Evolutionary conservation across 1,140 invertebrate genomes (phyloP).

Genomic region (Apis dorsata): DNA sequence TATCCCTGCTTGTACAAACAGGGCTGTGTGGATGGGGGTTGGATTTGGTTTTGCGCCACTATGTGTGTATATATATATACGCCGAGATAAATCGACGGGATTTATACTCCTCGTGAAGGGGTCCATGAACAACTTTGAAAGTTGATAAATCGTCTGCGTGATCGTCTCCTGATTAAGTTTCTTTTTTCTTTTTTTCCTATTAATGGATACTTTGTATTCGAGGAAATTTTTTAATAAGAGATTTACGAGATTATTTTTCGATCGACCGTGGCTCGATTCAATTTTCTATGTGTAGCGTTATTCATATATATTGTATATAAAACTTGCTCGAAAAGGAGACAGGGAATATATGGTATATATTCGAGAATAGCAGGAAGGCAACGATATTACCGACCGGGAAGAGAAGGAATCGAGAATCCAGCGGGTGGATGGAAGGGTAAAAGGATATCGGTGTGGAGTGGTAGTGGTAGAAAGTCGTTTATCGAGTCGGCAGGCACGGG

Average conservation of each 20-base stretch:
- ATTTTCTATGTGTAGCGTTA: not conserved
- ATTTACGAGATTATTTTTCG: too few relatives aligned
- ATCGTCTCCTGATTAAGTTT: not conserved
- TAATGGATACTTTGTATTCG: not conserved
- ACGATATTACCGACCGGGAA: slow-evolving; percentile 27
- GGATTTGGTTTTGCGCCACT: slow-evolving; percentile 50
- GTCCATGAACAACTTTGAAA: not conserved
- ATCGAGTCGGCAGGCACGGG: slow-evolving; percentile 48
- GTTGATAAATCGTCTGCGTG: not conserved
- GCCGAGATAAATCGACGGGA: slow-evolving; percentile 29
- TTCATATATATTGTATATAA: not conserved
- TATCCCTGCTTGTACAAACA: slow-evolving; percentile 43
- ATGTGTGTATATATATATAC: not conserved
- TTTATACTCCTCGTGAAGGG: slow-evolving; percentile 9
- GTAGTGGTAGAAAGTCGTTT: slow-evolving; percentile 49
- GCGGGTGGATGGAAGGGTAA: slow-evolving; percentile 6
- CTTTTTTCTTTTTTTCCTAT: not conserved
- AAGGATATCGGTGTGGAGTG: not conserved
- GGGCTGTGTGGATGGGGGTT: slow-evolving; percentile 17
- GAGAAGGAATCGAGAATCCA: slow-evolving; percentile 27
- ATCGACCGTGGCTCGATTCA: not conserved
- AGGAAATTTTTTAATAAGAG: not conserved
- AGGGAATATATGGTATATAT: not conserved
- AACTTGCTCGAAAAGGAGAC: not conserved
- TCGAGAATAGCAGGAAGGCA: slow-evolving; percentile 5